Evolutionary conservation across 1,140 invertebrate species (phyloP), one percentile per base, ranked within the genome.

Genomic region (Drosophila leontia): DNA sequence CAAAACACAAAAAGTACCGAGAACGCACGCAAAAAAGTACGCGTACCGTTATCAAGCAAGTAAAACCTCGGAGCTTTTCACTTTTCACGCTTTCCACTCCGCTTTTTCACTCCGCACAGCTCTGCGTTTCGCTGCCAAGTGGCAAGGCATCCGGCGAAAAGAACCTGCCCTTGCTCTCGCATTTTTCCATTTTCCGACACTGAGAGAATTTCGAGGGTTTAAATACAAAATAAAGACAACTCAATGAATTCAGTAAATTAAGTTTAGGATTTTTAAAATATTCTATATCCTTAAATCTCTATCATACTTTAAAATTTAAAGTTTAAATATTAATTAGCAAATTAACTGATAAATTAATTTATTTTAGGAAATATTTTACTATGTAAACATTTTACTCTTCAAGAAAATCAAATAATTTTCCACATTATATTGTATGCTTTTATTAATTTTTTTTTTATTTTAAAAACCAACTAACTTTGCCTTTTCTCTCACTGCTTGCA

Each of bases 71-170:
- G 29, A 19, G 34, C 34, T 37, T 55, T 23, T 26, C 19, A 8
- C 23, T 48, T 48, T 26, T 48, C 12, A 15, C 32, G 13, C 34
- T 55, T 13, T 55, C 48, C 35, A 32, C 35, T 69, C 17, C 39
- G 41, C 19, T 68, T 68, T 67, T 67, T 37, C 48, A 42, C 13
- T 68, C 63, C 48, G 63, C 34, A 34, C 67, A 34, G 39, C 41
- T 70, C 63, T 45, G 48, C 67, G 67, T 62, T 45, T 26, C 26
- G 47, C 41, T 47, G 67, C 39, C 48, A 70, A 70, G 48, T 70
- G 67, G 67, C 63, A 29, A 13, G 63, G 39, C 63, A 70, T 70
- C 47, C 48, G 62, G 67, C 62, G 11, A 39, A 53, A 47, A 56
- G 23, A 23, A 48, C 32, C 62, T 45, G 62, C 48, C 67, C 63